phyloP scores from a whole-genome alignment of 1,140 invertebrate species.

The Ectropis grisescens region DNA sequence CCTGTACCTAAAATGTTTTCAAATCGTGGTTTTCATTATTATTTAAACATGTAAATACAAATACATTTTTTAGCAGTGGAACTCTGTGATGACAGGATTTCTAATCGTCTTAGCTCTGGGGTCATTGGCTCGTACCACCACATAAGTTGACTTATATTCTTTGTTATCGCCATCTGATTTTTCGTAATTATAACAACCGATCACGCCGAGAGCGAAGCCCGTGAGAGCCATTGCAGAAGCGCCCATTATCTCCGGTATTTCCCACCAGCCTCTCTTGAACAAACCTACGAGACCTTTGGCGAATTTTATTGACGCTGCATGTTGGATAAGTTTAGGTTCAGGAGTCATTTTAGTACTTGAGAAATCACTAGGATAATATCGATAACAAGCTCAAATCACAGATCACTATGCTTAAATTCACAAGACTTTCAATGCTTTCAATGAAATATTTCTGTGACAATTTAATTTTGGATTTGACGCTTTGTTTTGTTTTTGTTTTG shows the following conservation, averaged over 20 bases:
- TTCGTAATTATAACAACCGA: conserved; percentile 39
- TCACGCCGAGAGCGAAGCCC: conserved; percentile 45
- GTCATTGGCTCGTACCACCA: conserved; percentile 64
- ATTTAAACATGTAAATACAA: too few species aligned
- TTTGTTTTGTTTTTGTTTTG: too few species aligned
- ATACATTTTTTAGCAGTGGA: too few species aligned
- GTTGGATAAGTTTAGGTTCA: conserved; percentile 33
- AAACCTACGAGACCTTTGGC: conserved; percentile 36
- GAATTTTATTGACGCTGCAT: conserved; percentile 42
- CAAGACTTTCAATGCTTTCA: neutral
- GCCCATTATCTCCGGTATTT: conserved; percentile 73
- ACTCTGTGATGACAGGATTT: conserved; percentile 40
- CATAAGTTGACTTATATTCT: conserved; percentile 60
- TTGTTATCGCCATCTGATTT: conserved; percentile 65
- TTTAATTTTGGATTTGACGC: neutral
- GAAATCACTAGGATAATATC: neutral
- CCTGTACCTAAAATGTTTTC: too few species aligned
- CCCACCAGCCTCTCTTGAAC: conserved; percentile 71
- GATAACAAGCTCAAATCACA: neutral
- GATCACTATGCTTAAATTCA: neutral
- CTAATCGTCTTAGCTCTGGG: conserved; percentile 34
- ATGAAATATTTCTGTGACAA: neutral
- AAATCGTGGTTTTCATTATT: too few species aligned
- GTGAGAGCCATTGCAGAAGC: conserved; percentile 56
- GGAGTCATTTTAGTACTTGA: conserved; percentile 22